These are phyloP conservation scores for Clanis bilineata DNA, from an alignment of 2,888 invertebrate genomes.

Conservation along the genomic window DNA sequence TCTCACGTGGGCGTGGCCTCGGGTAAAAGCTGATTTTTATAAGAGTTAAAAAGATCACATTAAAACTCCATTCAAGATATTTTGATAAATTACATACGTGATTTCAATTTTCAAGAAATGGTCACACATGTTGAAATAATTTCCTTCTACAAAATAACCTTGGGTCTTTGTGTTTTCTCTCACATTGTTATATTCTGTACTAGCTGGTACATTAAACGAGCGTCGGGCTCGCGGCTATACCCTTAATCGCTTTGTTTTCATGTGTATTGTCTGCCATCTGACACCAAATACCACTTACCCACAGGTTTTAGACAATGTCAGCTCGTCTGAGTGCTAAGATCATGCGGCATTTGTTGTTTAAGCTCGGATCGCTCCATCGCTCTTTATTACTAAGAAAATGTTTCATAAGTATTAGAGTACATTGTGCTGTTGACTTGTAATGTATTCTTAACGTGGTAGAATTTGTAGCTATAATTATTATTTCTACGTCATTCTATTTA, in stretches of 20 bases:
- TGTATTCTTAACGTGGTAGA: no score
- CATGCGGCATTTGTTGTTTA: neutral
- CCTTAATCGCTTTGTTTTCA: neutral
- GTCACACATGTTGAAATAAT: neutral
- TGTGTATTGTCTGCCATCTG: neutral
- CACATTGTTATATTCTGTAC: neutral
- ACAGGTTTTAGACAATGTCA: neutral
- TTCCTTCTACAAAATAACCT: neutral
- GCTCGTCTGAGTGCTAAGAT: neutral
- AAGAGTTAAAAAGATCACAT: no score
- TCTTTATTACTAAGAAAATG: constrained; percentile 7
- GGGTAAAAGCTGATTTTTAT: no score
- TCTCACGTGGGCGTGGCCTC: no score
- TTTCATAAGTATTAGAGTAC: neutral
- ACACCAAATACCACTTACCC: neutral
- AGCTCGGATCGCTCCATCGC: neutral
- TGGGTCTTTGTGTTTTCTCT: neutral
- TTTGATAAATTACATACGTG: neutral
- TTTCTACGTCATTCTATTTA: no score
- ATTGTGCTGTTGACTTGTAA: neutral
- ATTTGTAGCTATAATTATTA: no score
- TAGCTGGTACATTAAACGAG: neutral
- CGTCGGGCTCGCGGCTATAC: neutral
- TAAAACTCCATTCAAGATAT: no score
- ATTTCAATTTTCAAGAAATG: neutral